Evolutionary conservation across 1,140 invertebrate species (phyloP).

Genomic region (Parasteatoda tepidariorum): DNA sequence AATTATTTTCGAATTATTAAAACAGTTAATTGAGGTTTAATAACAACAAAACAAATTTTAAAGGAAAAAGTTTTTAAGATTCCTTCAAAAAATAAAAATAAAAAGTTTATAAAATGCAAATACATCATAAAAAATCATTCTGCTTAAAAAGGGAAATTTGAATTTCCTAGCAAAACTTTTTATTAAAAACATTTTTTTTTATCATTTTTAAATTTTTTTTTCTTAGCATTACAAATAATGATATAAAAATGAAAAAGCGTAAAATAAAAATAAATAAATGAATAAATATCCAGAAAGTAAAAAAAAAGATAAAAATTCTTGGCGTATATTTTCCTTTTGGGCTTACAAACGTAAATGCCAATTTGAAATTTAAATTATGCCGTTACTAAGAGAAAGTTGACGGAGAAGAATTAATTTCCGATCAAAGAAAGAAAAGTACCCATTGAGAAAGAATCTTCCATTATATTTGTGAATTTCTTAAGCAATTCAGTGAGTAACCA

Average conservation of each 20-base stretch:
- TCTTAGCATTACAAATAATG: neutral
- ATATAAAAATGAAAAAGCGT: neutral
- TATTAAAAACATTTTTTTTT: too few relatives aligned
- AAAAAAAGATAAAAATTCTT: neutral
- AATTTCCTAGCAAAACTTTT: too few relatives aligned
- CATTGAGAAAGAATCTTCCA: conserved; percentile 16
- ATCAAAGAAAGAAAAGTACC: neutral
- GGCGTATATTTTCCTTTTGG: neutral
- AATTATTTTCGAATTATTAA: too few relatives aligned
- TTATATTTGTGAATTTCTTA: conserved; percentile 1
- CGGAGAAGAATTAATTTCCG: neutral
- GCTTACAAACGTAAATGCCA: conserved; percentile 19
- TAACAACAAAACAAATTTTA: too few relatives aligned
- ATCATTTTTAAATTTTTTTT: too few relatives aligned
- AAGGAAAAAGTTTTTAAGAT: too few relatives aligned
- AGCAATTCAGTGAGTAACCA: conserved; percentile 34
- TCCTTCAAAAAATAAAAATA: too few relatives aligned
- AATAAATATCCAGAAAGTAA: neutral
- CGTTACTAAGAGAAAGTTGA: neutral
- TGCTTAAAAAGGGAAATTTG: too few relatives aligned
- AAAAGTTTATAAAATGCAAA: too few relatives aligned
- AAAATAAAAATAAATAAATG: neutral
- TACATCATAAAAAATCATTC: too few relatives aligned
- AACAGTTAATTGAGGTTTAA: too few relatives aligned
- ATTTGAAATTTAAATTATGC: conserved; percentile 38